Base-by-base conservation (phyloP, 2,113 vertebrate species). In the Galemys pyrenaicus region DNA sequence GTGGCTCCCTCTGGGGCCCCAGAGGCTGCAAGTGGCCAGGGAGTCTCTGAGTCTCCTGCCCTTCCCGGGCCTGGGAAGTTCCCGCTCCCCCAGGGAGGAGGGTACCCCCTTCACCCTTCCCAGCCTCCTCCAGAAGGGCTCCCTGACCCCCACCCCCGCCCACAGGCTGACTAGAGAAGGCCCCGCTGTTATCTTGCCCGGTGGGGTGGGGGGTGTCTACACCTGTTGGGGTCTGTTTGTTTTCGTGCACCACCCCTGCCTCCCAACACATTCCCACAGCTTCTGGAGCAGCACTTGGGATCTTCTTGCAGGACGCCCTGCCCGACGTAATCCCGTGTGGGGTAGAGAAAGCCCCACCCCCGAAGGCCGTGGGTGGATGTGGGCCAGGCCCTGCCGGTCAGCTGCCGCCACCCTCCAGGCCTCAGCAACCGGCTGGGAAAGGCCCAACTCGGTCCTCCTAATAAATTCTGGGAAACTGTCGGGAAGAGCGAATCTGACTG, bases 201-300 rank as follows among this genome's bases (percentile, higher is more conserved):
- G 37, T 44, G 22, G 22, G 3, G 11, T 74, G 35, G 30, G 49
- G 32, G 46, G n/a, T n/a, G 20, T 26, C 39, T 37, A 39, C 9
- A 15, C 26, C n/a, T n/a, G n/a, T n/a, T n/a, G n/a, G n/a, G 44
- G 44, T 44, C 2, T 49, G 9, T 49, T 49, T 13, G 2, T 49
- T 49, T 49, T 32, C 46, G 44, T 49, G 37, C 51, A 12, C 35
- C 19, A 1, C 49, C 19, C 0, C 3, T 19, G 1, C 13, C 12
- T 1, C 0, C 9, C 12, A 2, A 35, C 2, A 1, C 0, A 30
- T 56, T 7, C 1, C 1, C 17, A 35, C 15, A 22, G 10, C 2
- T 13, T 26, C 19, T 39, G 58, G 75, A 87, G 24, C 11, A 20
- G 87, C 32, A 28, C 87, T 73, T 78, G 2, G 54, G 39, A 37